Conservation (phyloP, 2,797 vertebrate genomes). For the Takifugu rubripes region DNA sequence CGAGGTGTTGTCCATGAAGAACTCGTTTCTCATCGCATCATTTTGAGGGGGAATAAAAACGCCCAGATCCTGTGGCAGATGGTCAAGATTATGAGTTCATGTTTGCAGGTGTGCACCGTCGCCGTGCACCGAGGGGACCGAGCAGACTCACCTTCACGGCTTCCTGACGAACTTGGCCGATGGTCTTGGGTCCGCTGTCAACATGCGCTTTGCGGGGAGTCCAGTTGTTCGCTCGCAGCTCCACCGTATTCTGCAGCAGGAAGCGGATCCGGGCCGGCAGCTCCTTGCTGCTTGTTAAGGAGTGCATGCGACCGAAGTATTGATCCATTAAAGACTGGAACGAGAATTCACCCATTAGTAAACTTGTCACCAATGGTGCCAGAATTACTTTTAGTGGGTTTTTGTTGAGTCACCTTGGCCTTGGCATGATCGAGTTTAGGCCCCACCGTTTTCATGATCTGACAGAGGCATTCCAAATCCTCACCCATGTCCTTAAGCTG, state of each 20-base stretch:
- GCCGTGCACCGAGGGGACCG: not conserved
- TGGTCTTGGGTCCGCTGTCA: constrained; percentile 99
- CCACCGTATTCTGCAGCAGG: constrained; percentile 98
- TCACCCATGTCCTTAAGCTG: constrained; percentile 99
- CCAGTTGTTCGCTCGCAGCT: constrained; percentile 95
- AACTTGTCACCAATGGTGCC: not conserved
- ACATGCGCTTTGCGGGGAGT: constrained; percentile 97
- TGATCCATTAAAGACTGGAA: constrained; percentile 97
- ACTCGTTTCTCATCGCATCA: constrained; percentile 91
- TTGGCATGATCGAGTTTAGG: constrained; percentile 98
- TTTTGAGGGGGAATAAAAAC: constrained; percentile 90
- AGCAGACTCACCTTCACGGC: constrained; percentile 85
- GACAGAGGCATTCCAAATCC: constrained; percentile 99
- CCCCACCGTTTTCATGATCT: constrained; percentile 99
- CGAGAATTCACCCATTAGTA: not conserved
- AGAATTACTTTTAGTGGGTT: accelerated
- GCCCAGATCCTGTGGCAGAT: constrained; percentile 87
- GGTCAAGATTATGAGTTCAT: constrained; percentile 10
- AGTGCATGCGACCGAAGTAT: constrained; percentile 96
- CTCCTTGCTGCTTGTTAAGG: constrained; percentile 97
- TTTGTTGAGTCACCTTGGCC: constrained; percentile 83
- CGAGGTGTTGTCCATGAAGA: constrained; percentile 90
- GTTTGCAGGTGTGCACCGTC: not conserved
- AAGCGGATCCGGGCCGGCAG: constrained; percentile 98
- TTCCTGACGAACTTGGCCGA: constrained; percentile 99